Evolutionary conservation across 2,113 vertebrate genomes (phyloP).

Genomic region (Sylvietta virens): DNA sequence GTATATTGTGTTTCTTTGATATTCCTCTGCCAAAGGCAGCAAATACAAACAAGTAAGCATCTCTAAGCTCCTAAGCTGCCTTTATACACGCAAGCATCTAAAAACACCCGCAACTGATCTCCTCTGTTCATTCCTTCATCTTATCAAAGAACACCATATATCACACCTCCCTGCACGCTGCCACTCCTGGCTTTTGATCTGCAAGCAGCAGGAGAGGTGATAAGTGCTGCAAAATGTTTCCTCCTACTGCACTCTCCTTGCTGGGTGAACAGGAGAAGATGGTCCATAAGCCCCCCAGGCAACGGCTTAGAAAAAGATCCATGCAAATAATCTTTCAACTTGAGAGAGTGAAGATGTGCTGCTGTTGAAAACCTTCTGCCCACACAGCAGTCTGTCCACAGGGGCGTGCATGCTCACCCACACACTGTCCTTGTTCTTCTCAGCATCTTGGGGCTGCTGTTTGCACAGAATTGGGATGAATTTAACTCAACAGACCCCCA

Average conservation of each 20-base stretch:
- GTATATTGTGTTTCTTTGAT: background rate
- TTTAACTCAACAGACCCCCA: background rate
- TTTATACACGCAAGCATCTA: background rate
- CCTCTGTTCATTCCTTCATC: background rate
- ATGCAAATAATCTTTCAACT: background rate
- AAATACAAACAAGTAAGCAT: background rate
- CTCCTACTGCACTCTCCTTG: background rate
- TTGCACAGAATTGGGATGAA: background rate
- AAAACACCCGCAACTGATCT: background rate
- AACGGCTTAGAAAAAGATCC: background rate
- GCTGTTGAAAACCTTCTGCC: background rate
- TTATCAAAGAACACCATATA: background rate
- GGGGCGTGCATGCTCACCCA: background rate
- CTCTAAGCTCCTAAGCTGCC: background rate
- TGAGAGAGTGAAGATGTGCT: background rate
- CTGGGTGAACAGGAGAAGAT: background rate
- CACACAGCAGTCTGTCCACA: accelerated
- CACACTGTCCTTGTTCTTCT: background rate
- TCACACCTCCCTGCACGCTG: background rate
- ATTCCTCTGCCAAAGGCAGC: background rate
- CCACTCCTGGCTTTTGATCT: background rate
- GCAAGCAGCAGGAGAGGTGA: background rate
- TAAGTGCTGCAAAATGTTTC: background rate
- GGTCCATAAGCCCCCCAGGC: background rate
- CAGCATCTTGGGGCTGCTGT: background rate